Conservation (phyloP, 64 coral and sea anemone species). For the Cladopsammia gracilis region DNA sequence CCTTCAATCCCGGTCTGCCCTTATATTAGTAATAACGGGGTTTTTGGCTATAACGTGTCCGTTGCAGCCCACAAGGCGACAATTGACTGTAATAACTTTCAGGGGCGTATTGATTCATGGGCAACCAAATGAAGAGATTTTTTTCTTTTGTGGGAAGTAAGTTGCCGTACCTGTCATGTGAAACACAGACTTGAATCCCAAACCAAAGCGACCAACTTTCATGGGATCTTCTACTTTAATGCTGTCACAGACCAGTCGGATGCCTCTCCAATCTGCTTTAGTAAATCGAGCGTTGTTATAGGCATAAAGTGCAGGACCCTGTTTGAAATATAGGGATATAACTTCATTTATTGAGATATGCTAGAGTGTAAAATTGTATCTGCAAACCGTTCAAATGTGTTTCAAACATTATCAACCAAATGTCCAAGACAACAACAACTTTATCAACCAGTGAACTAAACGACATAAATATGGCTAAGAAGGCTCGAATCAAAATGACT, state of each 20-base stretch:
- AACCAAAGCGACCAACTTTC: conserved; percentile 72
- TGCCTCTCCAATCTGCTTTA: conserved; percentile 43
- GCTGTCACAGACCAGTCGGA: conserved; percentile 46
- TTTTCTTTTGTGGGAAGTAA: not conserved
- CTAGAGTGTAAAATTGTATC: no score
- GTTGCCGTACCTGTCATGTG: conserved; percentile 63
- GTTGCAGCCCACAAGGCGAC: not conserved
- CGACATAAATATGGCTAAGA: no score
- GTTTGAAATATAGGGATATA: not conserved
- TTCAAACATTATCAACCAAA: not conserved
- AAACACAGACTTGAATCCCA: conserved; percentile 77
- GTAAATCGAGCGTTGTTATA: conserved; percentile 57
- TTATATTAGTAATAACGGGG: no score
- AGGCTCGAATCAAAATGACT: no score
- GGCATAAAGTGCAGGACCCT: conserved; percentile 70
- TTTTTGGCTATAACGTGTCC: no score
- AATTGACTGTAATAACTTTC: no score
- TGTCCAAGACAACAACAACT: no score
- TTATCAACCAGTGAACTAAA: no score
- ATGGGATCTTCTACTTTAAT: conserved; percentile 57
- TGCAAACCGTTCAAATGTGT: not conserved
- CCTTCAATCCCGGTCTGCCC: no score
- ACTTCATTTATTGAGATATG: no score
- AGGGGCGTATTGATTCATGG: no score
- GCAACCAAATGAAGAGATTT: no score